These are phyloP conservation scores for Pocillopora damicornis DNA, from an alignment of 64 coral and sea anemone genomes.

Conservation along the genomic window DNA sequence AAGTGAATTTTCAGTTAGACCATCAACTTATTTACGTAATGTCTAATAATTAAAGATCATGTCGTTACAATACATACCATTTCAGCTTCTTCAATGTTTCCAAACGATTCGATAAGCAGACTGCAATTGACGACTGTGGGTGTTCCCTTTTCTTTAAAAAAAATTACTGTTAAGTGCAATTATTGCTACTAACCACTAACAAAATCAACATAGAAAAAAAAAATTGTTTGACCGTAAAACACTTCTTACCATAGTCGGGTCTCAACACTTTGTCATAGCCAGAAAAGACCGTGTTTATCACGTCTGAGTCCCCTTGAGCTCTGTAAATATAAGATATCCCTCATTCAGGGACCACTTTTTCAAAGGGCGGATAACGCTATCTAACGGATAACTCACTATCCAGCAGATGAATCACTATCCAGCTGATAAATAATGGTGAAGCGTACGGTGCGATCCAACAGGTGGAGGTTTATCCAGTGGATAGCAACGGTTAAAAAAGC, in stretches of 20 bases:
- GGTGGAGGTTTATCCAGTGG: no score
- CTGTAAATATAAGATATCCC: neutral
- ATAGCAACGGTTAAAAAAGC: no score
- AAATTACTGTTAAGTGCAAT: neutral
- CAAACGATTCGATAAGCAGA: constrained; percentile 53
- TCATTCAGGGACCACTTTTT: no score
- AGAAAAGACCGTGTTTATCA: neutral
- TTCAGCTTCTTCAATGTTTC: constrained; percentile 63
- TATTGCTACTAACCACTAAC: no score
- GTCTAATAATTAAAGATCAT: no score
- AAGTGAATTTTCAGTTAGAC: no score
- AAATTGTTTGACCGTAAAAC: neutral
- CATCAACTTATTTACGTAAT: no score
- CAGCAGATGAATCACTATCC: no score
- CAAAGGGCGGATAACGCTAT: no score
- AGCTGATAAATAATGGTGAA: no score
- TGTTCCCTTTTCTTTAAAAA: neutral
- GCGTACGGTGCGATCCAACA: no score
- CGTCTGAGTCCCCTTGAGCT: neutral
- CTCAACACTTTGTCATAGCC: neutral
- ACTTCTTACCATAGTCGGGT: constrained; percentile 7
- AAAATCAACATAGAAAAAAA: neutral
- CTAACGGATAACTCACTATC: no score
- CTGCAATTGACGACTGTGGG: neutral
- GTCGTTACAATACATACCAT: constrained; percentile 27